Evolutionary conservation across 1,140 invertebrate species (phyloP), one percentile per base, ranked within the genome.

Genomic region (Euschistus heros): DNA sequence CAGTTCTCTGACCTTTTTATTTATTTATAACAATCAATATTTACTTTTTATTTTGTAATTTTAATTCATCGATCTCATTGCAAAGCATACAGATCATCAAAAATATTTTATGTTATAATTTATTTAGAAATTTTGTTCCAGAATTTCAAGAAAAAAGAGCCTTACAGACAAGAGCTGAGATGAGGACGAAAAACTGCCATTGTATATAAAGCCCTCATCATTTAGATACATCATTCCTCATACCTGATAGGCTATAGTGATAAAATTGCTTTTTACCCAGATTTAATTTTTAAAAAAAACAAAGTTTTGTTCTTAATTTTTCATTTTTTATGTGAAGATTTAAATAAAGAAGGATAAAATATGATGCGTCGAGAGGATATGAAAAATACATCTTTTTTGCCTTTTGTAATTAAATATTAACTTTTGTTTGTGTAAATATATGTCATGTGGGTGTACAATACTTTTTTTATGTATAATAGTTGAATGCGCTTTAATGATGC

Each of bases 381-480:
- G 54, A 24, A 57, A 57, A 57, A 50, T 57, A 24, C 54, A 57
- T 17, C 5, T 50, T 50, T 50, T 50, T 22, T 50, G n/a, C 20
- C 20, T 22, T 50, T 50, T 50, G 47, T 50, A 50, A 50, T 50
- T 50, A 50, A 22, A 50, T 20, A 50, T 20, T 50, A 50, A 50
- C 20, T 50, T 57, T 57, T 57, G 20, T 22, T 26, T 57, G 14
- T 57, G 54, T 57, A 57, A 57, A 57, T 57, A 57, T 57, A 26
- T 57, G 54, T 57, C 54, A 57, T 57, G 54, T 57, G 54, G 54
- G 54, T 57, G 54, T 57, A 57, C 24, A 20, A 50, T 50, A 57
- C 24, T 57, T 57, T 57, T 57, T 57, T 57, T 57, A 57, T 57
- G 54, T 57, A 57, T 57, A 57, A 50, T 50, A 50, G 54, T 27